A percentile compares a stretch with the other conserved stretches of the same genome.
phyloP scores from a whole-genome alignment of 1,140 invertebrate genomes.

The Chymomyza costata region DNA sequence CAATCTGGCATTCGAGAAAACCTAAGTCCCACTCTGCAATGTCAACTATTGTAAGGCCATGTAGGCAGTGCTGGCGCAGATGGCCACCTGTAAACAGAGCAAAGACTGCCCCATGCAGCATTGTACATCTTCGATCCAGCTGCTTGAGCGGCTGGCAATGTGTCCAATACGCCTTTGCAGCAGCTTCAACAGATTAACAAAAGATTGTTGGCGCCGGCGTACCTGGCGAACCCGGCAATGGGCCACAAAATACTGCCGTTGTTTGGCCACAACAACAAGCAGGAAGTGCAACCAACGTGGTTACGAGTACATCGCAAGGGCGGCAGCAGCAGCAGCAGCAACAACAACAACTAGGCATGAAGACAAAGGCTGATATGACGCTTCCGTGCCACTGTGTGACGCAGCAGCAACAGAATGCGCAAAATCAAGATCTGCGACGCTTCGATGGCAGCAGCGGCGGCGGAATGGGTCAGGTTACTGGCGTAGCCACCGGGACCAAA shows the following conservation, averaged over 20 bases:
- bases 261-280: constrained; percentile 48
- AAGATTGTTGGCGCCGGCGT: too few relatives aligned
- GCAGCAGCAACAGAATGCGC: constrained; percentile 12
- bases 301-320: constrained; percentile 5
- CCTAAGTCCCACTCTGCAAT: constrained; percentile 82
- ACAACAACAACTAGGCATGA: constrained; percentile 15
- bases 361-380: background rate
- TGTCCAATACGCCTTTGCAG: too few relatives aligned
- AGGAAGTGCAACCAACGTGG: constrained; percentile 42
- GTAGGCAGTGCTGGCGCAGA: constrained; percentile 98
- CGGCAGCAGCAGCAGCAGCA: constrained; percentile 33
- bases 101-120: constrained; percentile 92
- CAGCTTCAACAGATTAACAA: too few relatives aligned
- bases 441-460: constrained; percentile 87
- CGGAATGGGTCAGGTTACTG: constrained; percentile 75
- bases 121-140: constrained; percentile 96
- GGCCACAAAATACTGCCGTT: constrained; percentile 76
- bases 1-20: constrained; percentile 80
- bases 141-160: constrained; percentile 36
- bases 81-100: constrained; percentile 94
- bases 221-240: too few relatives aligned
- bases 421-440: constrained; percentile 78
- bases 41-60: constrained; percentile 98
- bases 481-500: constrained; percentile 76
- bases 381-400: too few relatives aligned